A percentile compares a stretch with the other conserved stretches of the same genome.
Conservation (phyloP, 2,888 invertebrate species). For the Lithophane leautieri region DNA sequence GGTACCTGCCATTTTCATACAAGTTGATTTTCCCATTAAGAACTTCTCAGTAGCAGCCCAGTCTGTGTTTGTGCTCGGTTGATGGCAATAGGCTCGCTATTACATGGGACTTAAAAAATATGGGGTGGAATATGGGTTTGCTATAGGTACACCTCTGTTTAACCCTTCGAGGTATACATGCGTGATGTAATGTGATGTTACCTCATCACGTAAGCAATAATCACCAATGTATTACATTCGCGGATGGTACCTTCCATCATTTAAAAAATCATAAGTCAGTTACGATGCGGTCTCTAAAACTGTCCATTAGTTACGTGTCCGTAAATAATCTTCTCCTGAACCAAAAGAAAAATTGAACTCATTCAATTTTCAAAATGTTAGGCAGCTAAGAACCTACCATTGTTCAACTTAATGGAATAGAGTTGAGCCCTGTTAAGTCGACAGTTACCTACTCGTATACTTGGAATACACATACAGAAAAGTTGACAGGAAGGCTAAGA, state of each 20-base stretch:
- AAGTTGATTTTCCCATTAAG: neutral
- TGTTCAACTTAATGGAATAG: neutral
- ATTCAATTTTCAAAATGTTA: no score
- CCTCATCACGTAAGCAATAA: neutral
- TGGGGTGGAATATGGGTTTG: neutral
- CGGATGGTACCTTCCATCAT: neutral
- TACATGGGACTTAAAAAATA: neutral
- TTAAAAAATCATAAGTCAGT: neutral
- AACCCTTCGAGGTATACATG: neutral
- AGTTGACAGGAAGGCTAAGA: neutral
- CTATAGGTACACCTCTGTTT: neutral
- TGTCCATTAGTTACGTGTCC: no score
- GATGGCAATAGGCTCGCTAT: neutral
- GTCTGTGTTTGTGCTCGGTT: neutral
- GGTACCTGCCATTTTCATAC: neutral
- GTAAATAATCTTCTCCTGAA: no score
- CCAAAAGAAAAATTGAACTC: no score
- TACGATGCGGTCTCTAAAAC: neutral
- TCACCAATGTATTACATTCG: neutral
- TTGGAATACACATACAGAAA: neutral
- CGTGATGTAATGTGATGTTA: neutral
- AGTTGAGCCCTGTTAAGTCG: neutral
- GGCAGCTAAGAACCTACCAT: neutral
- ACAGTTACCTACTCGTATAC: neutral
- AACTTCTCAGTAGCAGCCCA: neutral